Base-by-base conservation (phyloP, 2,888 invertebrate species). In the Suillia variegata region DNA sequence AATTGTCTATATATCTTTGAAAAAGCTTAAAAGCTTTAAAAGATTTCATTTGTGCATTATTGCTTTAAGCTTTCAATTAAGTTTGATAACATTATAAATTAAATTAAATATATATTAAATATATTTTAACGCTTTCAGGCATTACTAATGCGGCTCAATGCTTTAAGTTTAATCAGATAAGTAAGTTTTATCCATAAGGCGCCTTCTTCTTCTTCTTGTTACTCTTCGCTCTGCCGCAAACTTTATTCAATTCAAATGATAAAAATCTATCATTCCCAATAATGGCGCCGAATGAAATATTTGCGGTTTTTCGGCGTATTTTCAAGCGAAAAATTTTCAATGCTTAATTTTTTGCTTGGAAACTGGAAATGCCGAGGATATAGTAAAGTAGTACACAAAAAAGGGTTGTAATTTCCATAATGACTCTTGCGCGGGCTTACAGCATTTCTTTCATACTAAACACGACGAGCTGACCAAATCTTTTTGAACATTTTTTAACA, bases 391-490 rank as follows among this genome's bases (percentile, higher is more conserved):
- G 38, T 4, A 45, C 18, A 31, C 15, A 33, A 52, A 64, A 65
- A 63, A 64, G 65, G 64, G 63, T 67, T 66, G 68, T 62, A 67
- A 68, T 67, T 64, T 67, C 62, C 61, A 64, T 67, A 65, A 68
- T 68, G 63, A 67, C 62, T 21, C 45, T 20, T 17, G 17, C 20
- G 45, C 18, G 5, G 45, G 2, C 45, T 20, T 10, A 8, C 38
- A 38, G 6, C n/a, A 38, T n/a, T n/a, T n/a, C n/a, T n/a, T n/a
- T n/a, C n/a, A n/a, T n/a, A n/a, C n/a, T n/a, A n/a, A n/a, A n/a
- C n/a, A n/a, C 38, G 38, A 10, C 12, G 38, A 10, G 20, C 45
- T 45, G 45, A 45, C 45, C 45, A 20, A 45, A 45, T 54, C 42
- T 49, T 55, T 54, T 51, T 54, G 31, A 52, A 58, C 56, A 55